These are phyloP conservation scores for Nesidiocoris tenuis DNA, from an alignment of 2,888 invertebrate species.

Conservation along the genomic window DNA sequence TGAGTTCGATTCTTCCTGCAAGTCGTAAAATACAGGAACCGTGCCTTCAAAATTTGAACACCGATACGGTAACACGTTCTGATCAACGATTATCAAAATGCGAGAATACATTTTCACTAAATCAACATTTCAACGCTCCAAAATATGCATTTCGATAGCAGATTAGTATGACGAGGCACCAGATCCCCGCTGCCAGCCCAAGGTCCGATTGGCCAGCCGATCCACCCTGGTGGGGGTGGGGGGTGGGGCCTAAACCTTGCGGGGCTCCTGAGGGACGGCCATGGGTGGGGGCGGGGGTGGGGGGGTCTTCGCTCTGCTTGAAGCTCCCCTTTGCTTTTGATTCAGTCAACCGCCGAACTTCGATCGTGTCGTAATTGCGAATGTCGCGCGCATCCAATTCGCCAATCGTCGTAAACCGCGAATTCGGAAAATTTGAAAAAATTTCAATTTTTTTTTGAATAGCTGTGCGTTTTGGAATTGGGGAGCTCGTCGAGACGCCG, in stretches of 20 bases:
- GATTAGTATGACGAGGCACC: constrained; percentile 15
- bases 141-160: constrained; percentile 33
- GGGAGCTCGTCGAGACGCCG: too few species aligned
- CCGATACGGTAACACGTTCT: too few species aligned
- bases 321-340: constrained; percentile 10
- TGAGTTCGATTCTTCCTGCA: too few species aligned
- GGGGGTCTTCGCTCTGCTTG: constrained; percentile 19
- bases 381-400: neutral
- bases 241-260: neutral
- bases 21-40: too few species aligned
- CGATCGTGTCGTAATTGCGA: neutral
- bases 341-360: constrained; percentile 30
- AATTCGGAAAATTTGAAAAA: neutral
- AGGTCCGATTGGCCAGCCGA: constrained; percentile 1
- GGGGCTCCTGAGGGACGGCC: neutral
- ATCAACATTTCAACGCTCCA: too few species aligned
- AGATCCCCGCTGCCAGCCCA: neutral
- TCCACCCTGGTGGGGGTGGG: neutral
- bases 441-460: too few species aligned
- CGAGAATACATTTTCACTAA: too few species aligned
- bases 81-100: too few species aligned
- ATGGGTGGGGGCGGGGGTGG: constrained; percentile 7
- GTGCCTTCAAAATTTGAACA: too few species aligned
- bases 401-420: neutral
- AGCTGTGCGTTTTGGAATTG: too few species aligned